phyloP scores from a whole-genome alignment of 2,113 vertebrate species.

The Catharus bicknelli region DNA sequence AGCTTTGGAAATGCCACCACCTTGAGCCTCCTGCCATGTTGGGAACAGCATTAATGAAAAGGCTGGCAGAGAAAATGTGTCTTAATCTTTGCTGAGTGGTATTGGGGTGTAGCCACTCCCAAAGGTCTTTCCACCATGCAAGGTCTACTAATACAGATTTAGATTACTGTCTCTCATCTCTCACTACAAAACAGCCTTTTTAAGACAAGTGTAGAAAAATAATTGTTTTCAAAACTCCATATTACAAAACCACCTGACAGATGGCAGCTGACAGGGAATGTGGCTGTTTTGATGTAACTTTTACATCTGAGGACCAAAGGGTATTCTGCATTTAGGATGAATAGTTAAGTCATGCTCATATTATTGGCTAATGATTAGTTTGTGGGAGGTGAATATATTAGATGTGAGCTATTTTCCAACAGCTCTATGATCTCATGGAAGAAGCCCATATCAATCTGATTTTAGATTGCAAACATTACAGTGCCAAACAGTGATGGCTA shows the following conservation, averaged over 20 bases:
- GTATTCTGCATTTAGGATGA: not conserved
- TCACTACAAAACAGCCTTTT: not conserved
- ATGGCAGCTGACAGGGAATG: not conserved
- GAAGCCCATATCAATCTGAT: not conserved
- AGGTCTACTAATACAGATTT: not conserved
- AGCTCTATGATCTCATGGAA: not conserved
- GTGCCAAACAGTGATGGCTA: not conserved
- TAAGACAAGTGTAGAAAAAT: not conserved
- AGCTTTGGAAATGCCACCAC: not conserved
- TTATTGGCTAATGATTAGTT: conserved; percentile 1
- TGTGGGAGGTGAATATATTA: not conserved
- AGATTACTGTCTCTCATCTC: not conserved
- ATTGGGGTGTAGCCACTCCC: not conserved
- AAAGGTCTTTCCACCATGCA: not conserved
- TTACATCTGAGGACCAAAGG: not conserved
- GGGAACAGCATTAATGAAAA: not conserved
- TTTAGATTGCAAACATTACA: not conserved
- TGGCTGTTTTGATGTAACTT: not conserved
- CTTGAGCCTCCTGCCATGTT: not conserved
- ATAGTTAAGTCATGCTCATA: not conserved
- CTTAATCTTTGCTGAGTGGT: not conserved
- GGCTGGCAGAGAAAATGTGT: not conserved
- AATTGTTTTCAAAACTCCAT: not conserved
- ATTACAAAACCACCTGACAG: not conserved
- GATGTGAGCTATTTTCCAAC: not conserved